Evolutionary conservation across 2,888 invertebrate genomes (phyloP).

Genomic region (Rhogogaster chlorosoma): DNA sequence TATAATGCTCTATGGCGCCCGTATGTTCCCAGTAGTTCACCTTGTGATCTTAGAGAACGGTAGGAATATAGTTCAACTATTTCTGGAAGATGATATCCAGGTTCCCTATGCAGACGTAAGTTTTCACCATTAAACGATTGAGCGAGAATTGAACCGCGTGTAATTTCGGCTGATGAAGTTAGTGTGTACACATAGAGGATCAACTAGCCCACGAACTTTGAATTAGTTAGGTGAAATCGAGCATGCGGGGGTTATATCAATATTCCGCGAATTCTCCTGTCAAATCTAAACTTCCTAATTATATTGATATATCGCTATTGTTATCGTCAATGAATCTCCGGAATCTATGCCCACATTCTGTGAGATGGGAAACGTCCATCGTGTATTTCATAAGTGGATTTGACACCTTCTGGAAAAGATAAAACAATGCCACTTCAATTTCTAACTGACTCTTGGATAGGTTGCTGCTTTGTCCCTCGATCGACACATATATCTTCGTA

Average conservation of each 20-base stretch:
- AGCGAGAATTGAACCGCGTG: not conserved
- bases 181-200: not conserved
- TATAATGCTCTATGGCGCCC: not conserved
- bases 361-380: not conserved
- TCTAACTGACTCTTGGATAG: conserved; percentile 17
- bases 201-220: not conserved
- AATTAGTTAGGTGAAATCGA: not conserved
- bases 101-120: not conserved
- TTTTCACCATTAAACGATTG: not conserved
- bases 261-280: not conserved
- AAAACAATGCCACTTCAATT: conserved; percentile 33
- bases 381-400: not conserved
- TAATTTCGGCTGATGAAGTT: not conserved
- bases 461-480: not conserved
- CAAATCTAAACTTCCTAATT: conserved; percentile 4
- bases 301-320: not conserved
- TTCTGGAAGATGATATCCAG: conserved; percentile 26
- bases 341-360: not conserved
- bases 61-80: not conserved
- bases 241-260: not conserved
- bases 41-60: conserved; percentile 22
- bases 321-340: not conserved
- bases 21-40: not conserved
- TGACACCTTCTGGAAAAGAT: not conserved
- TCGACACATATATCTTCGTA: not conserved